Evolutionary conservation across 2,888 invertebrate species (phyloP), one percentile per base, ranked within the genome.

Genomic region (Synanthedon vespiformis): DNA sequence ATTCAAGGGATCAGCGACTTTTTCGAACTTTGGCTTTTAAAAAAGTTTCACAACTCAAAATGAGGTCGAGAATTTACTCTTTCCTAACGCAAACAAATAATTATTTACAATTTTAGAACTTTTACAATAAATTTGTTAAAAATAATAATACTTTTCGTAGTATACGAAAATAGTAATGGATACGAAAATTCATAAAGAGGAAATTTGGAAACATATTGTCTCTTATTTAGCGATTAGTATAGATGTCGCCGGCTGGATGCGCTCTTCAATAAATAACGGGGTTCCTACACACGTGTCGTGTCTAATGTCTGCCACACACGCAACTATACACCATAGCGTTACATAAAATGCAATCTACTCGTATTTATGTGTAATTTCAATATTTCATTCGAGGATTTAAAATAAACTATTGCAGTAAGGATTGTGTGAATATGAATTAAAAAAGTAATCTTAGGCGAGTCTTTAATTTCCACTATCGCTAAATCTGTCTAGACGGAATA

Each of bases 241-340:
- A 18, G 22, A 48, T 48, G 16, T 48, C 48, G 16, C 48, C 61
- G 62, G 54, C 69, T 66, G 65, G 67, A 66, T 70, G 68, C 65
- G 66, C 63, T 71, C 68, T 69, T 70, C 76, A 62, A 84, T 85
- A 85, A 83, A 84, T 82, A 79, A 82, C 79, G 70, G 82, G 81
- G 83, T 83, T 81, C 68, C 64, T 56, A 61, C 58, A 34, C 34
- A 34, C 34, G 34, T 34, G 34, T 34, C 10, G 62, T 57, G 64
- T 71, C 72, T 85, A 84, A 86, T 78, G 79, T 61, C 68, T 58
- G 61, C 68, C 63, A 64, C 75, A 70, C 85, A 86, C 85, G 85
- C 83, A 67, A 85, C 57, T 59, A 58, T 16, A 61, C 68, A 69
- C 70, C 68, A 66, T 61, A 70, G 70, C 68, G 34, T 34, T 34